These are phyloP conservation scores for Emydoidea blandingii DNA, from an alignment of 2,797 vertebrate genomes.

Conservation along the genomic window DNA sequence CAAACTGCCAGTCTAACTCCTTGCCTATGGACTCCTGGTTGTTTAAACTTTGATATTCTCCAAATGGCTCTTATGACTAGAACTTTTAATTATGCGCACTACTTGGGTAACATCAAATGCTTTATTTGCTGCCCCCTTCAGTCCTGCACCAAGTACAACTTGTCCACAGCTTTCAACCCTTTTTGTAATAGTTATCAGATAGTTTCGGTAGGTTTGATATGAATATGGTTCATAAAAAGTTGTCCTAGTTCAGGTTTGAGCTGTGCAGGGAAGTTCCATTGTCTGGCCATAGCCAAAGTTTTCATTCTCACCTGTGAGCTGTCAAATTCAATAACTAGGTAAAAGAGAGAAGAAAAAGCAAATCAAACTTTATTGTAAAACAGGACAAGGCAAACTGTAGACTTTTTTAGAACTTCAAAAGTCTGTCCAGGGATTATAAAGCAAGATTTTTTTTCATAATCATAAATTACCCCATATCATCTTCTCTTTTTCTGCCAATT, in stretches of 20 bases:
- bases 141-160: background rate
- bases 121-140: background rate
- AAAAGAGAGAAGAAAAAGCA: constrained; percentile 15
- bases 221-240: background rate
- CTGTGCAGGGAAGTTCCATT: background rate
- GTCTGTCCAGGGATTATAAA: background rate
- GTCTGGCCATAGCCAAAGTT: background rate
- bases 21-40: rapidly evolving
- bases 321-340: background rate
- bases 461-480: background rate
- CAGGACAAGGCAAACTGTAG: background rate
- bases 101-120: background rate
- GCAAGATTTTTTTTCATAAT: background rate
- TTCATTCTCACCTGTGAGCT: background rate
- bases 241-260: background rate
- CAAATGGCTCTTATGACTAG: background rate
- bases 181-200: background rate
- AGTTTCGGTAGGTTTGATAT: background rate
- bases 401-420: background rate
- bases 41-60: background rate
- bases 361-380: background rate
- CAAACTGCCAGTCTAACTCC: background rate
- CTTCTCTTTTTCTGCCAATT: background rate
- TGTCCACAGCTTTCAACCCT: background rate
- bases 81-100: background rate